These are phyloP conservation scores for Staurois parvus DNA, from an alignment of 2,797 vertebrate genomes.

Conservation along the genomic window DNA sequence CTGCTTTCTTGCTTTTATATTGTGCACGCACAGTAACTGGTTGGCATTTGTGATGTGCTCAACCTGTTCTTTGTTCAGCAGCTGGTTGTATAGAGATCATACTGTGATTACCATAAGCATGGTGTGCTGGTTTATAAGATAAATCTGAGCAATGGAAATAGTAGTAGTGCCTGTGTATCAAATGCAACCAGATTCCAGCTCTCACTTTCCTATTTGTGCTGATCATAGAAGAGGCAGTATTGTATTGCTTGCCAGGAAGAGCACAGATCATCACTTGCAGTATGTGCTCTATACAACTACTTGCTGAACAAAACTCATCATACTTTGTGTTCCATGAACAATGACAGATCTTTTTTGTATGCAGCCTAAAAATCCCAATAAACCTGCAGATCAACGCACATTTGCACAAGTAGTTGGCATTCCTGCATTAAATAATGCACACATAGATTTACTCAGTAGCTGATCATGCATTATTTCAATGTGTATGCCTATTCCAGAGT, in stretches of 20 bases:
- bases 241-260: background rate
- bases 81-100: background rate
- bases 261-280: background rate
- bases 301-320: background rate
- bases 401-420: conserved; percentile 57
- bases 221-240: background rate
- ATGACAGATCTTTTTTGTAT: background rate
- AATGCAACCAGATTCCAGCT: background rate
- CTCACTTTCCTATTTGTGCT: background rate
- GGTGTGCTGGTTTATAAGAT: background rate
- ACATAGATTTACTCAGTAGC: conserved; percentile 5
- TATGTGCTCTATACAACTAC: background rate
- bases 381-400: conserved; percentile 54
- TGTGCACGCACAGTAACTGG: background rate
- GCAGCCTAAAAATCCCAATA: conserved; percentile 11
- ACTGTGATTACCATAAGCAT: background rate
- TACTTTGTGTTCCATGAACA: background rate
- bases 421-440: conserved; percentile 37
- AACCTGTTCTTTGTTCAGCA: background rate
- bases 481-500: conserved; percentile 48
- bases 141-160: background rate
- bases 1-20: conserved; percentile 28
- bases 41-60: background rate
- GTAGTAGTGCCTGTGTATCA: background rate
- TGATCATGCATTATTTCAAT: conserved; percentile 45